Percentiles rank a stretch among this genome's conserved stretches.
These are phyloP conservation scores for Lamellibrachia luymesi DNA, from an alignment of 1,140 invertebrate species.

Conservation along the genomic window DNA sequence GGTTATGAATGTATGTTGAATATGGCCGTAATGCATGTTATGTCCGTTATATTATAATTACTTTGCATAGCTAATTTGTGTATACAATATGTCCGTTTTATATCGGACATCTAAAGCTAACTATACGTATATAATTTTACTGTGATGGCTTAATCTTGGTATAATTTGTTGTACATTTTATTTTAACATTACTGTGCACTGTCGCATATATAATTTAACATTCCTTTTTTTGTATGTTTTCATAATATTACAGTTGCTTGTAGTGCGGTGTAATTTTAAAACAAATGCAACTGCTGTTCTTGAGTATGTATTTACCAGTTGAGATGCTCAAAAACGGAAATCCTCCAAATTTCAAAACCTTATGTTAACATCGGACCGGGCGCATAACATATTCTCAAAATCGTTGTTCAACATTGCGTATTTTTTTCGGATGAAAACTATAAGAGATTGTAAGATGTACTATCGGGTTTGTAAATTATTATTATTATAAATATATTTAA, in stretches of 20 bases:
- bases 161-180: no score
- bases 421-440: neutral
- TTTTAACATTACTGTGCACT: no score
- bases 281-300: no score
- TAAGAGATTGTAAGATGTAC: neutral
- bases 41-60: neutral
- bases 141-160: no score
- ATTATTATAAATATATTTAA: neutral
- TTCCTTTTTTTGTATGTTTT: no score
- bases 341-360: neutral
- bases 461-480: neutral
- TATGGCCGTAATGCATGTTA: neutral
- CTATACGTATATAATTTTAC: no score
- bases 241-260: no score
- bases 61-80: neutral
- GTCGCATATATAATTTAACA: no score
- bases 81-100: neutral
- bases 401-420: neutral
- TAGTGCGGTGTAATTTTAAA: no score
- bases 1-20: neutral
- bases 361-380: neutral
- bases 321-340: neutral
- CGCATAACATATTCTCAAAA: neutral
- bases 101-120: no score
- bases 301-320: no score